phyloP scores from a whole-genome alignment of 2,888 invertebrate species.

The Cordilura impudica region DNA sequence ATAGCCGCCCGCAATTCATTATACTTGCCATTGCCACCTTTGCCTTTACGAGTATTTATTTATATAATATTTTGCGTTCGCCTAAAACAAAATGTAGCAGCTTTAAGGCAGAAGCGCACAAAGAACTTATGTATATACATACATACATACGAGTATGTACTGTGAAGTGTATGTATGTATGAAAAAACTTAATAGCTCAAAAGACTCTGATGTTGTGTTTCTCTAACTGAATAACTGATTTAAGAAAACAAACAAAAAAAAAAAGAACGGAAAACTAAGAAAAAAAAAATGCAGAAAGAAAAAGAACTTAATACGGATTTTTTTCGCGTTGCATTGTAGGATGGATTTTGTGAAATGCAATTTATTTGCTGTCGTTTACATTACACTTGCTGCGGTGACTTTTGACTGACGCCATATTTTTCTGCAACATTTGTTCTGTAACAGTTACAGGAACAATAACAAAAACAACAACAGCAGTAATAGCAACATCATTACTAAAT shows the following conservation, averaged over 20 bases:
- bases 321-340: slow-evolving; percentile 20
- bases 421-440: slow-evolving; percentile 70
- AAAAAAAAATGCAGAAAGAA: too few species aligned
- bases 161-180: neutral
- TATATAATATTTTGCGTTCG: neutral
- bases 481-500: neutral
- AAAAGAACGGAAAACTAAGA: neutral
- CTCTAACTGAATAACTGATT: neutral
- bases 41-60: neutral
- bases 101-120: slow-evolving; percentile 27
- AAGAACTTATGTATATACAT: neutral
- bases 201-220: neutral
- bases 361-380: slow-evolving; percentile 75
- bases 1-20: neutral
- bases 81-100: neutral
- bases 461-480: slow-evolving; percentile 6
- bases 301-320: neutral
- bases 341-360: slow-evolving; percentile 70
- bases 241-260: neutral
- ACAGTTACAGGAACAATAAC: slow-evolving; percentile 35
- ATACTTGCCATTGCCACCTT: neutral
- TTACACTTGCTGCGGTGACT: slow-evolving; percentile 73
- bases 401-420: slow-evolving; percentile 75
- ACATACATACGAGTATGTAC: neutral
- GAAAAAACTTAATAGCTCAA: neutral